Conservation (phyloP, 2,888 invertebrate species). For the Aphrophora alni region DNA sequence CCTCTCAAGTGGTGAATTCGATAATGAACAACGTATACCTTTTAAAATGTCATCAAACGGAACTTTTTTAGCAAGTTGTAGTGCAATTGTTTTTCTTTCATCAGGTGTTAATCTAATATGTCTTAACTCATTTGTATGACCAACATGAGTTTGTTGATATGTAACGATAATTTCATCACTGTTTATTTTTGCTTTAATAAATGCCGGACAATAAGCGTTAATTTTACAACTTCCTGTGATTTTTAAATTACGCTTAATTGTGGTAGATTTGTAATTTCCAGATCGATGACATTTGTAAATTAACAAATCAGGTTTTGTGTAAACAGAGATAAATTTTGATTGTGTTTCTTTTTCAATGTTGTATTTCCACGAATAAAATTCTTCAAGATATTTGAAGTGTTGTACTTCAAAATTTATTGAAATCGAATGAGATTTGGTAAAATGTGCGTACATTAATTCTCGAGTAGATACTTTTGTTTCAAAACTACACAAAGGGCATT, state of each 20-base stretch:
- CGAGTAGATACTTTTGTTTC: background rate
- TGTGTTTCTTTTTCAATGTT: background rate
- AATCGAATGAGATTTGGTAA: background rate
- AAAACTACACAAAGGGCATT: background rate
- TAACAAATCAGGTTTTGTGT: background rate
- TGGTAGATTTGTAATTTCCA: background rate
- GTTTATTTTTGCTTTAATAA: background rate
- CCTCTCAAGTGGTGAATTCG: background rate
- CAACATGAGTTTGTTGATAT: background rate
- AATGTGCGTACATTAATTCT: background rate
- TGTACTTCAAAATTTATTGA: background rate
- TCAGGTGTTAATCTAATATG: background rate
- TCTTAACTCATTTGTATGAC: background rate
- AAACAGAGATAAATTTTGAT: background rate
- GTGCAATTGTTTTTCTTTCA: background rate
- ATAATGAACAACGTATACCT: background rate
- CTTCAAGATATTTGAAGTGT: background rate
- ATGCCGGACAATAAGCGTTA: background rate
- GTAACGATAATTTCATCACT: background rate
- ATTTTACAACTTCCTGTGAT: background rate
- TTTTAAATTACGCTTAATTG: background rate
- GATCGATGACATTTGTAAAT: background rate
- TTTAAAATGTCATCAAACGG: constrained; percentile 9
- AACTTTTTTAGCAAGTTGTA: background rate
- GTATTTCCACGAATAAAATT: background rate